Conservation (phyloP, 2,888 invertebrate species). For the Lycaena phlaeas region DNA sequence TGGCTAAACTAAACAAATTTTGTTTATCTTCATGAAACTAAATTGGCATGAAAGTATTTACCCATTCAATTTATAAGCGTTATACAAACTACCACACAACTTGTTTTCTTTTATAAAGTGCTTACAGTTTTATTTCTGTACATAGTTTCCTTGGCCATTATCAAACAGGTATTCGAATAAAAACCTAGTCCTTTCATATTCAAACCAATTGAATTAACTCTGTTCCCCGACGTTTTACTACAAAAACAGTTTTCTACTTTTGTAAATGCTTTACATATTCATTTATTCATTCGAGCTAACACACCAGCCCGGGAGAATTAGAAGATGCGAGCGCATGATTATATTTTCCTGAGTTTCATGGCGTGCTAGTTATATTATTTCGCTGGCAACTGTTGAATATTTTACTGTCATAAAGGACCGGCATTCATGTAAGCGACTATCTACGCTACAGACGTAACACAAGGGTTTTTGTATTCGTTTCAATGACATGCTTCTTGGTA, state of each 20-base stretch:
- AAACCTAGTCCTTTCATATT: conserved; percentile 2
- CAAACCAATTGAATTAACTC: conserved; percentile 1
- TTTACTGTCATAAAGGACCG: conserved; percentile 8
- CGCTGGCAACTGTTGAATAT: conserved; percentile 10
- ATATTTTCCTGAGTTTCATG: conserved; percentile 5
- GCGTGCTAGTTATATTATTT: conserved; percentile 10
- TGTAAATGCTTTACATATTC: conserved; percentile 7
- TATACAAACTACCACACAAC: no score
- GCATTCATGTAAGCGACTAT: conserved; percentile 5
- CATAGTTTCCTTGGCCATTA: neutral
- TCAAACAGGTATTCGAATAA: neutral
- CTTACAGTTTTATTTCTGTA: no score
- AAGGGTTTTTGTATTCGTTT: neutral
- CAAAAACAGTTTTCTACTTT: conserved; percentile 5
- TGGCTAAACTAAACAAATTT: no score
- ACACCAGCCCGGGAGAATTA: conserved; percentile 4
- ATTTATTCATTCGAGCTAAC: conserved; percentile 9
- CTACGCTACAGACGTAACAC: neutral
- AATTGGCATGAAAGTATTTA: no score
- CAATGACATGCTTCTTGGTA: neutral
- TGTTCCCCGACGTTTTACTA: neutral
- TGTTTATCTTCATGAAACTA: no score
- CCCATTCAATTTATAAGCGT: no score
- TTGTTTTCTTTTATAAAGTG: no score
- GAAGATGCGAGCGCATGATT: conserved; percentile 10